These are phyloP conservation scores for Eupsilia transversa DNA, from an alignment of 2,888 invertebrate genomes.

Conservation along the genomic window DNA sequence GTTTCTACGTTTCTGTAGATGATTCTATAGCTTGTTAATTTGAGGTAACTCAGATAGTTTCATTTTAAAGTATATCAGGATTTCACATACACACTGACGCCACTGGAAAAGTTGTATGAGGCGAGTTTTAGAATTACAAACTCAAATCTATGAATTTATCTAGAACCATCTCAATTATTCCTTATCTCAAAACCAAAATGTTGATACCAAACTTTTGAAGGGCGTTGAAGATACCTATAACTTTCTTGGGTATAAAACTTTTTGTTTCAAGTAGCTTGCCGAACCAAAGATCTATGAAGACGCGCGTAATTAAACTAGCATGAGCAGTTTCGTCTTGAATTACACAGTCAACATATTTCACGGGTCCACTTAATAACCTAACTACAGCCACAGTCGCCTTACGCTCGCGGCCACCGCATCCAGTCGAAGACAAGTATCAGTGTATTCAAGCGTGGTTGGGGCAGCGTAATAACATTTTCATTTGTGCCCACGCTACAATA, in stretches of 20 bases:
- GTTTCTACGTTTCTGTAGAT: not conserved
- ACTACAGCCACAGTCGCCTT: conserved; percentile 25
- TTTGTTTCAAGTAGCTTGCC: conserved; percentile 18
- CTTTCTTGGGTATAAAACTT: conserved; percentile 13
- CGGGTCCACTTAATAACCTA: conserved; percentile 13
- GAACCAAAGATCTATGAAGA: conserved; percentile 1
- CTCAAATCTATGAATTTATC: not conserved
- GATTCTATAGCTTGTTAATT: not conserved
- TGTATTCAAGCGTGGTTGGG: conserved; percentile 78
- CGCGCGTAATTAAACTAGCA: not conserved
- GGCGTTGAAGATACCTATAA: conserved; percentile 1
- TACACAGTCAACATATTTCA: conserved; percentile 41
- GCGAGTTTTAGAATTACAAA: not conserved
- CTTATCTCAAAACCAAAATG: conserved; percentile 1
- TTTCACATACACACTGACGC: not conserved
- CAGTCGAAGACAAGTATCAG: conserved; percentile 71
- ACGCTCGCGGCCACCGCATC: conserved; percentile 63
- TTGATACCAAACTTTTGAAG: conserved; percentile 16
- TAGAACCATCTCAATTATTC: not conserved
- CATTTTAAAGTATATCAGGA: not conserved
- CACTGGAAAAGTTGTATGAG: not conserved
- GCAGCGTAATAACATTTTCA: conserved; percentile 90
- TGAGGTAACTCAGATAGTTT: not conserved
- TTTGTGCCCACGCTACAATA: conserved; percentile 90
- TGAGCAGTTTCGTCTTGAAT: not conserved